These are phyloP conservation scores for Argyrosomus japonicus DNA, from an alignment of 2,113 vertebrate genomes.

Conservation along the genomic window DNA sequence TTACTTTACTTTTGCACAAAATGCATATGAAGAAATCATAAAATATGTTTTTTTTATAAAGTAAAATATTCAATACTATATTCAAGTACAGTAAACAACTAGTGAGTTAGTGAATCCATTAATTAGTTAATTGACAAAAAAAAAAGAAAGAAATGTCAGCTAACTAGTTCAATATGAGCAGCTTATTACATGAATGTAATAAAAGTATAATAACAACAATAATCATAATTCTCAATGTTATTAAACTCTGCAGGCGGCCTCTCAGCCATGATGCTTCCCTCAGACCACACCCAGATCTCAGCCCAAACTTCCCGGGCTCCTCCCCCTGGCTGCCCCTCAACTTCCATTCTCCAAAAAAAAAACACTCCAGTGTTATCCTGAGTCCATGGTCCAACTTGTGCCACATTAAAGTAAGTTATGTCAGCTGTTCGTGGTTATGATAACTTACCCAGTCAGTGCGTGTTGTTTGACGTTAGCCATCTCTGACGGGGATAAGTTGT, in stretches of 20 bases:
- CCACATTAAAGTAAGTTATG: slow-evolving; percentile 61
- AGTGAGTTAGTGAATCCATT: too few species aligned
- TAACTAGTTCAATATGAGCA: too few species aligned
- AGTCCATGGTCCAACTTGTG: slow-evolving; percentile 37
- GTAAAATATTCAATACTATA: too few species aligned
- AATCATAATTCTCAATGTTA: too few species aligned
- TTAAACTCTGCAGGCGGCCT: neutral
- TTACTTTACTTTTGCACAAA: too few species aligned
- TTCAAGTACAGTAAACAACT: too few species aligned
- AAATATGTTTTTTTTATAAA: too few species aligned
- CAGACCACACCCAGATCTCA: neutral
- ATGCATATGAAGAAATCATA: too few species aligned
- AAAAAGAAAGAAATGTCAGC: too few species aligned
- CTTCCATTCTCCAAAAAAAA: slow-evolving; percentile 52
- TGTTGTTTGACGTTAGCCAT: neutral
- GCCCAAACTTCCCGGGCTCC: slow-evolving; percentile 47
- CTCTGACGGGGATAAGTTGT: rapidly evolving
- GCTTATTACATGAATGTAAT: too few species aligned
- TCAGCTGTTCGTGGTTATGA: neutral
- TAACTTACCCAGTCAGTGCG: rapidly evolving
- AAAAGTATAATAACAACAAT: too few species aligned
- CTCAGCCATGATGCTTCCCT: neutral
- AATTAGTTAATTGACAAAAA: too few species aligned
- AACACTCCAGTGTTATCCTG: slow-evolving; percentile 23
- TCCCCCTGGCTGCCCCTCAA: slow-evolving; percentile 51